These are phyloP conservation scores for Centropyge bicolor DNA, from an alignment of 2,797 vertebrate genomes.

Conservation along the genomic window DNA sequence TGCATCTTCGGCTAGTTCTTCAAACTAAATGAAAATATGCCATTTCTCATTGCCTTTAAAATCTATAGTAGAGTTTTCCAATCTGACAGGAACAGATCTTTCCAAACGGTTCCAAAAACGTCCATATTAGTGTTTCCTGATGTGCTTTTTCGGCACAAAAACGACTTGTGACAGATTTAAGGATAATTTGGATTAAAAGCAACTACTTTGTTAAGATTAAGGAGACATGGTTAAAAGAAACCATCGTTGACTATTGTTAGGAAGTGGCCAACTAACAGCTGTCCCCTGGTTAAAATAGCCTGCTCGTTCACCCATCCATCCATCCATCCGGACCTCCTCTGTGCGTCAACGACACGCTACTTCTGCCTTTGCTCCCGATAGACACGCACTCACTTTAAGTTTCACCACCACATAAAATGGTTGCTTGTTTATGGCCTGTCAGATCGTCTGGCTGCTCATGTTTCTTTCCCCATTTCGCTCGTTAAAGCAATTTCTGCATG, in stretches of 20 bases:
- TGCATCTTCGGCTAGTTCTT: background rate
- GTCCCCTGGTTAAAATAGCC: background rate
- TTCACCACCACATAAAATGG: background rate
- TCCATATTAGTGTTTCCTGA: background rate
- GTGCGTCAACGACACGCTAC: background rate
- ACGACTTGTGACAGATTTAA: background rate
- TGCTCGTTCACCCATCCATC: background rate
- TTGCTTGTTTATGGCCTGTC: background rate
- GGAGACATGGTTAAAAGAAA: background rate
- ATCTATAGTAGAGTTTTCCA: background rate
- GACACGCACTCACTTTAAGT: background rate
- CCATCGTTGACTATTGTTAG: background rate
- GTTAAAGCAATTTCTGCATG: background rate
- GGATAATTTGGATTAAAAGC: background rate
- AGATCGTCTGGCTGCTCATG: background rate
- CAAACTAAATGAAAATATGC: background rate
- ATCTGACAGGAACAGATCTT: background rate
- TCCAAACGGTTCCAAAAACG: background rate
- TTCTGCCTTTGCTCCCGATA: background rate
- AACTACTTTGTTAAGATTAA: background rate
- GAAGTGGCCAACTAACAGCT: background rate
- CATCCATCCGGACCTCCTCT: background rate
- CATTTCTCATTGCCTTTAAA: background rate
- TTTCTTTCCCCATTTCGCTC: background rate
- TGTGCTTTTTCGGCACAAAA: background rate